phyloP scores from a whole-genome alignment of 2,797 vertebrate species.

The Sebastes itinus region DNA sequence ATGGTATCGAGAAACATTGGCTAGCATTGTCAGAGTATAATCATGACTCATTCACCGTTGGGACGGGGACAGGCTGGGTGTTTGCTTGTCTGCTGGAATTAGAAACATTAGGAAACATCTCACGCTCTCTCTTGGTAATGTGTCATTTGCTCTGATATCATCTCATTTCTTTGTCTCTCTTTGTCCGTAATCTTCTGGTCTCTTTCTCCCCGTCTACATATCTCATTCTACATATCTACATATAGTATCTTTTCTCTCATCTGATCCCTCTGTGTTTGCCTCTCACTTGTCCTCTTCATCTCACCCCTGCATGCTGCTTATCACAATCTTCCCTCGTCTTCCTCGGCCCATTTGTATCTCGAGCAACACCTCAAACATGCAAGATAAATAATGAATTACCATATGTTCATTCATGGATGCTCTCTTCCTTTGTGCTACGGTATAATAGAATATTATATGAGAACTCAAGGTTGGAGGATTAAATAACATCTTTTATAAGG shows the following conservation, averaged over 20 bases:
- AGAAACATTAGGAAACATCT: conserved; percentile 38
- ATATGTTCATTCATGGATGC: conserved; percentile 6
- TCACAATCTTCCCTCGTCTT: conserved; percentile 28
- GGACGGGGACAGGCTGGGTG: conserved; percentile 26
- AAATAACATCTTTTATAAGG: conserved; percentile 1
- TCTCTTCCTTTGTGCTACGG: neutral
- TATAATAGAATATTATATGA: neutral
- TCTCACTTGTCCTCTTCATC: conserved; percentile 28
- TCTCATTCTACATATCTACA: conserved; percentile 5
- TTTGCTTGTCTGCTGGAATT: conserved; percentile 47
- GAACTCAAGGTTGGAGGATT: neutral
- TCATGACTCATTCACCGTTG: conserved; percentile 40
- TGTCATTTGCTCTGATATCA: conserved; percentile 56
- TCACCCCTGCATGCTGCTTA: conserved; percentile 12
- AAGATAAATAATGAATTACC: conserved; percentile 41
- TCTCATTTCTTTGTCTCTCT: conserved; percentile 31
- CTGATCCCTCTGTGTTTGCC: conserved; percentile 25
- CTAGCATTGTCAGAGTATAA: conserved; percentile 51
- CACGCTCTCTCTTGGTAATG: conserved; percentile 46
- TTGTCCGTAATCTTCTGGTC: conserved; percentile 14
- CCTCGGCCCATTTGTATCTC: conserved; percentile 9
- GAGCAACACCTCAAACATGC: conserved; percentile 14
- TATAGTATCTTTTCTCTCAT: neutral
- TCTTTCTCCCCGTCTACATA: conserved; percentile 26
- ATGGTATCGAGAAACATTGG: conserved; percentile 43